These are phyloP conservation scores for Oreohelix idahoensis DNA, from an alignment of 1,140 invertebrate genomes.

Conservation along the genomic window DNA sequence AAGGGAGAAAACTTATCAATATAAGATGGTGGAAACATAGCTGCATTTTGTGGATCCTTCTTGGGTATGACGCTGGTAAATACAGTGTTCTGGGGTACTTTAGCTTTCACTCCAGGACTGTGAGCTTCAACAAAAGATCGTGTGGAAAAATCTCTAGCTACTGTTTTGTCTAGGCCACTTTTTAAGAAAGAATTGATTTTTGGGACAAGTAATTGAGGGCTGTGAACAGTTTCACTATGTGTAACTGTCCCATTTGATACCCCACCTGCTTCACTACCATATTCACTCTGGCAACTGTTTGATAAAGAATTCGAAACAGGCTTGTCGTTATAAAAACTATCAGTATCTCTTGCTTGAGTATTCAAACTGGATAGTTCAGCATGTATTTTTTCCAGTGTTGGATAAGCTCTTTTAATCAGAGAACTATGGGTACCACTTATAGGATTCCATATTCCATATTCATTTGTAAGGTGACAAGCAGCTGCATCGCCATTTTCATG, in stretches of 20 bases:
- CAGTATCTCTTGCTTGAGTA: not conserved
- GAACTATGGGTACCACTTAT: not conserved
- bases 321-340: not conserved
- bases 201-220: not conserved
- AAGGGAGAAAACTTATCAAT: not conserved
- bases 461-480: not conserved
- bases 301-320: not conserved
- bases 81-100: no score
- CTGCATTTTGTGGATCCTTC: not conserved
- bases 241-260: not conserved
- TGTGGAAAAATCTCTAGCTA: not conserved
- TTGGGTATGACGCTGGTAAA: no score
- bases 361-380: not conserved
- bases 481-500: not conserved
- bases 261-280: not conserved
- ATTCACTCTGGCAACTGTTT: not conserved
- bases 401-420: not conserved
- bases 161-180: not conserved
- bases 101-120: not conserved
- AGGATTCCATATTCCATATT: no score
- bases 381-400: not conserved
- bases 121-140: constrained; percentile 3
- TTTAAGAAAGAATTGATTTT: not conserved
- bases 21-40: not conserved
- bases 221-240: not conserved